A percentile compares a stretch with the other conserved stretches of the same genome.
Conservation (phyloP, 2,113 vertebrate genomes). For the Aphelocoma coerulescens region DNA sequence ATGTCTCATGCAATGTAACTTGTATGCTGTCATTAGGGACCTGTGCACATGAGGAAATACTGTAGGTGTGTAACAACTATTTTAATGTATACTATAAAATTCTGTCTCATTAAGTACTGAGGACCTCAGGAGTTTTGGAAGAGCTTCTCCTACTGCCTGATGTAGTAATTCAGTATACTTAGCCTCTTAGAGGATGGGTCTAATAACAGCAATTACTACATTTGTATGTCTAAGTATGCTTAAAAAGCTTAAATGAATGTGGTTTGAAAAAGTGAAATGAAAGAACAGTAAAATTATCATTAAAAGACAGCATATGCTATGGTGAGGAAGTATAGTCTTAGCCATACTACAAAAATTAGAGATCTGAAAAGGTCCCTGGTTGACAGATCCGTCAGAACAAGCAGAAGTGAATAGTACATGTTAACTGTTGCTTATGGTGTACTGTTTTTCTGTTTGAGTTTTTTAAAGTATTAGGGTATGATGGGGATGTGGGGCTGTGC, state of each 20-base stretch:
- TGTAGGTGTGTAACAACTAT: neutral
- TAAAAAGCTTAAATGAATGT: neutral
- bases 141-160: neutral
- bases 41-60: neutral
- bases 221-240: neutral
- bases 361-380: slow-evolving; percentile 12
- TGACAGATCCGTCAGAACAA: neutral
- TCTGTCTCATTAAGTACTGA: neutral
- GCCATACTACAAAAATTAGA: neutral
- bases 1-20: neutral
- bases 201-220: neutral
- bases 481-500: neutral
- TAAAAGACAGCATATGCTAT: neutral
- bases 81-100: neutral
- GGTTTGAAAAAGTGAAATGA: slow-evolving; percentile 22
- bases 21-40: neutral
- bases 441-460: neutral
- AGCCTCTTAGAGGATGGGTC: neutral
- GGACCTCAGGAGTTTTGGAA: neutral
- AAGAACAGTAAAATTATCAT: neutral
- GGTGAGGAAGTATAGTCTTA: neutral
- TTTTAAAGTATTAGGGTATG: neutral
- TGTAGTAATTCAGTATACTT: neutral
- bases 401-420: neutral
- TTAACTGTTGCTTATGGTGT: neutral